phyloP scores from a whole-genome alignment of 1,140 invertebrate species.

The Drosophila baimaii region DNA sequence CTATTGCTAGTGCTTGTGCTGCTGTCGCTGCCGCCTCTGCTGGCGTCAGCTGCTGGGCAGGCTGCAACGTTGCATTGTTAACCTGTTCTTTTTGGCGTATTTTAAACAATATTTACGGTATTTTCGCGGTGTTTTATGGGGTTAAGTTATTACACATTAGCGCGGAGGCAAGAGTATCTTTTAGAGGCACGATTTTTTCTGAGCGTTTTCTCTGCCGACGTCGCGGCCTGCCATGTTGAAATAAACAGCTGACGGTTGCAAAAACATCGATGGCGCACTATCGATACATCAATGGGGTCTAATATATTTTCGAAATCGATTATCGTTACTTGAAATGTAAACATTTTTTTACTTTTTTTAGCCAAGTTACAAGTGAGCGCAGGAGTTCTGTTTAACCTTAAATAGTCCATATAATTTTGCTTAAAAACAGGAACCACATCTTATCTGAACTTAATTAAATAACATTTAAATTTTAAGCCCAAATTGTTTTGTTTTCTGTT shows the following conservation, averaged over 20 bases:
- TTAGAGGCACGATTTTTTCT: slow-evolving; percentile 18
- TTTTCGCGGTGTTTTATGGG: slow-evolving; percentile 11
- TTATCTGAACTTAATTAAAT: too few relatives aligned
- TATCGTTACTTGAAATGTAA: too few relatives aligned
- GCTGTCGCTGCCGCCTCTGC: slow-evolving; percentile 8
- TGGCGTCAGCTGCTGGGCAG: slow-evolving; percentile 19
- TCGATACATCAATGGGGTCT: too few relatives aligned
- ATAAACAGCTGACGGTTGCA: slow-evolving; percentile 3
- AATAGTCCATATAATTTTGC: too few relatives aligned
- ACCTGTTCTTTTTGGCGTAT: neutral
- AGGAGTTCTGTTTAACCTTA: too few relatives aligned
- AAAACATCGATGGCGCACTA: too few relatives aligned
- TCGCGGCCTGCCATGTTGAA: slow-evolving; percentile 10
- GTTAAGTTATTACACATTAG: slow-evolving; percentile 8
- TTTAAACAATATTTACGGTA: slow-evolving; percentile 26
- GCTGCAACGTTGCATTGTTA: neutral
- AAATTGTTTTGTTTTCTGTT: too few relatives aligned
- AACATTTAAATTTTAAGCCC: too few relatives aligned
- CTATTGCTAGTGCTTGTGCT: neutral
- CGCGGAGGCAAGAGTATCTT: slow-evolving; percentile 25
- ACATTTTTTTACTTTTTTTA: too few relatives aligned
- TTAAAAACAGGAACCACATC: too few relatives aligned
- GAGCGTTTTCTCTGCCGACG: slow-evolving; percentile 10
- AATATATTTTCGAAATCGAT: too few relatives aligned
- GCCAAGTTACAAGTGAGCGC: too few relatives aligned